Conservation (phyloP, 2,888 invertebrate genomes). For the Drosophila pseudotakahashii region DNA sequence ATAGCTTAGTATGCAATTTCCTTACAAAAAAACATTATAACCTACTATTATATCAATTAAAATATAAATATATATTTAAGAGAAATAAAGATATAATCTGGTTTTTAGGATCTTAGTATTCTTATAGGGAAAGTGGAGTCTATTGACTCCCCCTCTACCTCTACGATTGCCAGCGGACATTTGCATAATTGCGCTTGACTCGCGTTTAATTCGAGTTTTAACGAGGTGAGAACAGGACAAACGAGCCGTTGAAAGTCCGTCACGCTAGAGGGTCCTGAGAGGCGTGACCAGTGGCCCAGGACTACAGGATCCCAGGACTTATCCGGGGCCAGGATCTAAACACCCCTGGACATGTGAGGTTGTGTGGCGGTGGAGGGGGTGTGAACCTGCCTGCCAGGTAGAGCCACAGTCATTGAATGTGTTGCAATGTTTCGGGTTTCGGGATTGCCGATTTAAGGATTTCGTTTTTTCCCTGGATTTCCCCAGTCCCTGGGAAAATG, state of each 20-base stretch:
- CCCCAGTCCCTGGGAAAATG: constrained; percentile 6
- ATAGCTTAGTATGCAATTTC: no score
- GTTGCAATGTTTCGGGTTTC: constrained; percentile 20
- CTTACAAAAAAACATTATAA: no score
- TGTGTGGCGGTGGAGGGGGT: constrained; percentile 33
- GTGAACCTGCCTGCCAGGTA: constrained; percentile 38
- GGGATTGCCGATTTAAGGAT: constrained; percentile 17
- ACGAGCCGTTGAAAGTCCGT: constrained; percentile 16
- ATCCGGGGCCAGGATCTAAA: constrained; percentile 27
- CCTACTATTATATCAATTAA: neutral
- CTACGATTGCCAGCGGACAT: constrained; percentile 1
- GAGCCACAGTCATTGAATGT: constrained; percentile 16
- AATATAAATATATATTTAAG: neutral
- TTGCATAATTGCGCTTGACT: constrained; percentile 31
- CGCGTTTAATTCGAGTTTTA: constrained; percentile 2
- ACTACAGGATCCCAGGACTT: constrained; percentile 11
- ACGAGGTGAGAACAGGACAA: constrained; percentile 37
- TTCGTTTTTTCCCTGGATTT: constrained; percentile 7
- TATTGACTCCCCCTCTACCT: neutral
- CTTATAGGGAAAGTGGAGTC: neutral
- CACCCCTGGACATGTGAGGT: constrained; percentile 8
- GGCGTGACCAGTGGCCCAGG: constrained; percentile 21
- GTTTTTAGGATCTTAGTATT: no score
- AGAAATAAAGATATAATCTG: no score
- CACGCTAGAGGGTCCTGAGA: constrained; percentile 17